phyloP scores from a whole-genome alignment of 2,113 vertebrate species.

The Stomatorhinus ivindoensis region DNA sequence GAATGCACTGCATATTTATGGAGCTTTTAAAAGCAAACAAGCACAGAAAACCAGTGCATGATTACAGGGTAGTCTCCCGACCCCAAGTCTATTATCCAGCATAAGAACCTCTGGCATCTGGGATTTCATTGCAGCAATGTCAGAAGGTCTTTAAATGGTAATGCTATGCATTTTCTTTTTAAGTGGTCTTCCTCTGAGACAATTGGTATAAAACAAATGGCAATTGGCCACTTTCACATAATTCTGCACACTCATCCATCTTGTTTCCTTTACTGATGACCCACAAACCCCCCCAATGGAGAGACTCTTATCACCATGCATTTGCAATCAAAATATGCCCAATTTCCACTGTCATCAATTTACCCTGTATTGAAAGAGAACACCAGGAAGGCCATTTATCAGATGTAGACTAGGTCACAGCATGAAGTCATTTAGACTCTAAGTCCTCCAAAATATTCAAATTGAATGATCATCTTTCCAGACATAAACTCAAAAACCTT shows the following conservation, averaged over 20 bases:
- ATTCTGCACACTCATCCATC: slow-evolving; percentile 14
- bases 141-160: slow-evolving; percentile 7
- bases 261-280: slow-evolving; percentile 6
- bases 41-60: background rate
- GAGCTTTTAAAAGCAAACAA: background rate
- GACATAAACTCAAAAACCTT: background rate
- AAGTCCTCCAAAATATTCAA: background rate
- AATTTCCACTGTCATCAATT: slow-evolving; percentile 7
- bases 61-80: background rate
- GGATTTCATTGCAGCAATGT: background rate
- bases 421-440: background rate
- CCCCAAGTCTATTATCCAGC: background rate
- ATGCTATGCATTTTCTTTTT: slow-evolving; percentile 16
- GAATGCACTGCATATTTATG: background rate
- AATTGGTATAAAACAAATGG: slow-evolving; percentile 13
- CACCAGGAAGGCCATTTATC: background rate
- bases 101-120: background rate
- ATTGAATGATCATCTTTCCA: background rate
- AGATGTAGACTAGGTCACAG: background rate
- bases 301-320: background rate
- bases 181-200: background rate
- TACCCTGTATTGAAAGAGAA: slow-evolving; percentile 1
- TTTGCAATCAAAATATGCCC: slow-evolving; percentile 12
- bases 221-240: background rate
- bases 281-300: background rate